phyloP scores from a whole-genome alignment of 2,888 invertebrate genomes.

The Himalopsyche japonica region DNA sequence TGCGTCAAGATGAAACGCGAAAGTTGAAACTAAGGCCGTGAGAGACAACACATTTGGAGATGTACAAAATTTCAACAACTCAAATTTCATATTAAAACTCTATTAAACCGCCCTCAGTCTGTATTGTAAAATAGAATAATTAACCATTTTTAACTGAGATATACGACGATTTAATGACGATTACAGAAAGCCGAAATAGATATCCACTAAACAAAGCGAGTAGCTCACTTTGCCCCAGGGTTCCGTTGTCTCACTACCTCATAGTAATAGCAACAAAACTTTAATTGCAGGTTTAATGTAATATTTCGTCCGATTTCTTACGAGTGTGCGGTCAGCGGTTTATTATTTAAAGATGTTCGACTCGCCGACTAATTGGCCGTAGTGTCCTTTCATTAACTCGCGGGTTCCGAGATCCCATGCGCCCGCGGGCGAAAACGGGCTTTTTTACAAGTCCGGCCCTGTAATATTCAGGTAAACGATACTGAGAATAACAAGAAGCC shows the following conservation, averaged over 20 bases:
- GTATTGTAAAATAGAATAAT: too few relatives aligned
- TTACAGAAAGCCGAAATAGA: too few relatives aligned
- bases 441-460: background rate
- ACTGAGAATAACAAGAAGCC: background rate
- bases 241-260: background rate
- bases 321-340: background rate
- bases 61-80: too few relatives aligned
- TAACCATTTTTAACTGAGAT: too few relatives aligned
- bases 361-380: background rate
- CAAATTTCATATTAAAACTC: too few relatives aligned
- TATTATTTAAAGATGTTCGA: background rate
- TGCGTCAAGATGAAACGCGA: too few relatives aligned
- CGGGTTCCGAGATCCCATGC: background rate
- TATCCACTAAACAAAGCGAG: too few relatives aligned
- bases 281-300: background rate
- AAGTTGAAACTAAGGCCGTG: too few relatives aligned
- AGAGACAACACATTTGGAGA: too few relatives aligned
- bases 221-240: background rate
- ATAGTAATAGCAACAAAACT: background rate
- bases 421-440: background rate
- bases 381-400: background rate
- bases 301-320: background rate
- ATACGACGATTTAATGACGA: too few relatives aligned
- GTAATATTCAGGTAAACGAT: background rate
- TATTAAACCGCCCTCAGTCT: too few relatives aligned